Evolutionary conservation across 2,797 vertebrate genomes (phyloP).

Genomic region (Poliocrania exsul): DNA sequence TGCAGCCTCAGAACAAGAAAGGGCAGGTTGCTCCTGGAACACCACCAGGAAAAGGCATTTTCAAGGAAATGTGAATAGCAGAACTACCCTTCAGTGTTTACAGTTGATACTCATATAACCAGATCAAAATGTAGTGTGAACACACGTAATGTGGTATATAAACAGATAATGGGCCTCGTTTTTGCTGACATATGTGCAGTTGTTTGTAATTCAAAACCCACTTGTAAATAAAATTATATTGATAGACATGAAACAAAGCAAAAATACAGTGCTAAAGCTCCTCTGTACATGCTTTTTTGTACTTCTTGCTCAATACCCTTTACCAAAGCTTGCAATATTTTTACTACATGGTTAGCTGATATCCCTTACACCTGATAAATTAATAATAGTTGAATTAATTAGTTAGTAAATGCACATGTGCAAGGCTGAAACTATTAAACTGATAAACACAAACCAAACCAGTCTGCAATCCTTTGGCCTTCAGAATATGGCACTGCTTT

Average conservation of each 20-base stretch:
- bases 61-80: background rate
- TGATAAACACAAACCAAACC: background rate
- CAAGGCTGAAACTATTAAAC: background rate
- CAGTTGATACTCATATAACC: background rate
- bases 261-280: background rate
- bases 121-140: background rate
- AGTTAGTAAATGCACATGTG: background rate
- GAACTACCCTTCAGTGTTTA: background rate
- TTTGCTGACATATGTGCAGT: background rate
- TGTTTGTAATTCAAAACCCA: background rate
- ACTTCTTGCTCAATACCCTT: background rate
- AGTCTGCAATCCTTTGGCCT: background rate
- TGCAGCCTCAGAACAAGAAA: background rate
- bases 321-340: background rate
- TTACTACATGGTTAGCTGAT: background rate
- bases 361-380: background rate
- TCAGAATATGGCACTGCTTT: background rate
- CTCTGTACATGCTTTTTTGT: background rate
- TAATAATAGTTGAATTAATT: background rate
- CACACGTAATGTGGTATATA: background rate
- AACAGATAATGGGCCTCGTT: background rate
- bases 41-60: background rate
- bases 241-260: background rate
- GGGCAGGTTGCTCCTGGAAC: accelerated
- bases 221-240: background rate